A percentile compares a stretch with the other conserved stretches of the same genome.
Evolutionary conservation across 2,113 vertebrate genomes (phyloP).

Genomic region (Labrus mixtus): DNA sequence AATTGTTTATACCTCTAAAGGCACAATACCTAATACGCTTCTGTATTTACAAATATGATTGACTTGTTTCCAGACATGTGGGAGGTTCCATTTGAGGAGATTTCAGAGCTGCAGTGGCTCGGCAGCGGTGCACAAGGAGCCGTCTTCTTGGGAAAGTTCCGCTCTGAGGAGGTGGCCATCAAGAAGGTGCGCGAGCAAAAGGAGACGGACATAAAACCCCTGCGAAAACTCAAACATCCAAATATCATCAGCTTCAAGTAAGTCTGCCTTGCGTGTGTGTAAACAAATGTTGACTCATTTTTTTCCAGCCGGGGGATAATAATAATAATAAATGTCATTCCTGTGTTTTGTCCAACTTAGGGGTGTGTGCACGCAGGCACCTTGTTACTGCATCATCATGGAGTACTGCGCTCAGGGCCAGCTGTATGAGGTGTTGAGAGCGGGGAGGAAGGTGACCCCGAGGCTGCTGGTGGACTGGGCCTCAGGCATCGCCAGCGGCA

Average conservation of each 20-base stretch:
- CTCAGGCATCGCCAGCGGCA: conserved; percentile 96
- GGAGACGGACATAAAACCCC: conserved; percentile 97
- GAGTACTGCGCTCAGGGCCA: conserved; percentile 98
- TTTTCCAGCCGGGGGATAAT: background rate
- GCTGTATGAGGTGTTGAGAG: conserved; percentile 95
- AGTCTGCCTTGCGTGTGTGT: conserved; percentile 51
- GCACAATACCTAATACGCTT: background rate
- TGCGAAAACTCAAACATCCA: conserved; percentile 96
- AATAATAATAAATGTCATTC: conserved; percentile 4
- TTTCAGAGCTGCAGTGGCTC: conserved; percentile 98
- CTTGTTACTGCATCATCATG: conserved; percentile 99
- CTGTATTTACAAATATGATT: conserved; percentile 10
- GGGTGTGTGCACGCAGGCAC: conserved; percentile 97
- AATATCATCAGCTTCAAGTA: conserved; percentile 99
- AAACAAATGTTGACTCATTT: no score
- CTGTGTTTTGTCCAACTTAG: conserved; percentile 75
- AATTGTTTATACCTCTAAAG: background rate
- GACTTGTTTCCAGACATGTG: conserved; percentile 88
- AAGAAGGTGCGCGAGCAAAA: conserved; percentile 99
- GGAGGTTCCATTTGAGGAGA: conserved; percentile 99
- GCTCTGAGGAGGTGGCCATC: conserved; percentile 96
- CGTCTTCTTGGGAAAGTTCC: conserved; percentile 96
- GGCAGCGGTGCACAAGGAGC: conserved; percentile 97
- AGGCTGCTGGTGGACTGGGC: conserved; percentile 97
- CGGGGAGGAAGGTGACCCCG: conserved; percentile 93